Base-by-base conservation (phyloP, 2,888 invertebrate species). In the Oligia strigilis region DNA sequence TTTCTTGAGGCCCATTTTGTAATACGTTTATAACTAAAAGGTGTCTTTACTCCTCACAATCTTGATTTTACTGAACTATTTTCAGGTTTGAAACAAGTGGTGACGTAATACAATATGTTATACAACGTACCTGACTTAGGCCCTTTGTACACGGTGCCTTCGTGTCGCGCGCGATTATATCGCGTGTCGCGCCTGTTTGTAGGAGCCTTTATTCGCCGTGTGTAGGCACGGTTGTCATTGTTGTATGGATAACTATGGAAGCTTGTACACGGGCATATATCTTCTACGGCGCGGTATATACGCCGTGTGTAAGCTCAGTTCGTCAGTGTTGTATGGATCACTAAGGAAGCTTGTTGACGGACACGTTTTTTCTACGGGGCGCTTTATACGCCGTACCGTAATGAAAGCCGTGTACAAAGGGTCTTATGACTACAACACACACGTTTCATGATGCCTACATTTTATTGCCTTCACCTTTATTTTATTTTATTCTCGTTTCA, bases 401-500 rank as follows among this genome's bases (percentile, higher is more conserved):
- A 23, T 58, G 58, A 58, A 23, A 9, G 55, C 55, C 55, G 8
- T 55, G 8, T 55, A 19, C 55, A 55, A 19, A 8, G 55, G 55
- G 55, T 8, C 23, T 43, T 46, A 69, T 62, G 64, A 14, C 36
- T 58, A 40, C 46, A 46, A 60, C 11, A 77, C 64, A 67, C 58
- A 69, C 23, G n/a, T 65, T 69, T 65, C 40, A 69, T 43, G 19
- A n/a, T 55, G 1, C 58, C 14, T 66, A 65, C 29, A 14, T 84
- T 75, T 80, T 75, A 83, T 83, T 52, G 49, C 78, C 52, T 78
- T 84, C 71, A 76, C 87, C 85, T 81, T 81, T 77, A 77, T 75
- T 83, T 82, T 75, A 78, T 72, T 64, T 67, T 76, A 46, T 69
- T 70, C 52, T 58, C 17, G 52, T 66, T 73, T 60, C 55, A 64